Evolutionary conservation across 2,888 invertebrate species (phyloP).

Genomic region (Tridacna gigas): DNA sequence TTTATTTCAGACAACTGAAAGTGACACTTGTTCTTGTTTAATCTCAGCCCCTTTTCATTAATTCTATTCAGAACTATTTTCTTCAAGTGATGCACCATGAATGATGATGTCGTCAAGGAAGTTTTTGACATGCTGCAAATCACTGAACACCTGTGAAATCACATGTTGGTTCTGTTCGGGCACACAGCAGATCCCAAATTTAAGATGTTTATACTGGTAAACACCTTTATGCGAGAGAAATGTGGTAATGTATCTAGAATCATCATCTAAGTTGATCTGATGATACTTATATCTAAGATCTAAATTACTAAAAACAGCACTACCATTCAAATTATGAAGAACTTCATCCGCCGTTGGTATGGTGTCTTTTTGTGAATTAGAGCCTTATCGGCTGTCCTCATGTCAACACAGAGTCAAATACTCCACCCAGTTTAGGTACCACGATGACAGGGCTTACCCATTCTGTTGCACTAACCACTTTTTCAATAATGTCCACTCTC

Average conservation of each 20-base stretch:
- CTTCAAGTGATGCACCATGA: constrained; percentile 47
- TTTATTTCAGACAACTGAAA: constrained; percentile 54
- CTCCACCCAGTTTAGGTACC: constrained; percentile 59
- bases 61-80: constrained; percentile 56
- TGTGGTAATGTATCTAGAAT: constrained; percentile 51
- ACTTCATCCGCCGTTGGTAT: constrained; percentile 58
- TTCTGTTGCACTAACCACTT: constrained; percentile 50
- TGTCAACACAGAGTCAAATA: constrained; percentile 61
- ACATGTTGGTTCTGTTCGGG: constrained; percentile 50
- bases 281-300: constrained; percentile 33
- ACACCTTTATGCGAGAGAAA: constrained; percentile 55
- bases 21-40: constrained; percentile 64
- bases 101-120: constrained; percentile 50
- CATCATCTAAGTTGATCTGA: constrained; percentile 30
- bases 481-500: not conserved
- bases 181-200: constrained; percentile 49
- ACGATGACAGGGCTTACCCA: constrained; percentile 64
- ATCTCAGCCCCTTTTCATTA: constrained; percentile 48
- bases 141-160: constrained; percentile 37
- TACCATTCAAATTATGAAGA: constrained; percentile 51
- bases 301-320: no score
- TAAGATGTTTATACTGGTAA: constrained; percentile 47
- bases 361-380: not conserved
- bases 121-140: constrained; percentile 42
- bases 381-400: constrained; percentile 47